Conservation (phyloP, 2,888 invertebrate species). For the Megamerina dolium region DNA sequence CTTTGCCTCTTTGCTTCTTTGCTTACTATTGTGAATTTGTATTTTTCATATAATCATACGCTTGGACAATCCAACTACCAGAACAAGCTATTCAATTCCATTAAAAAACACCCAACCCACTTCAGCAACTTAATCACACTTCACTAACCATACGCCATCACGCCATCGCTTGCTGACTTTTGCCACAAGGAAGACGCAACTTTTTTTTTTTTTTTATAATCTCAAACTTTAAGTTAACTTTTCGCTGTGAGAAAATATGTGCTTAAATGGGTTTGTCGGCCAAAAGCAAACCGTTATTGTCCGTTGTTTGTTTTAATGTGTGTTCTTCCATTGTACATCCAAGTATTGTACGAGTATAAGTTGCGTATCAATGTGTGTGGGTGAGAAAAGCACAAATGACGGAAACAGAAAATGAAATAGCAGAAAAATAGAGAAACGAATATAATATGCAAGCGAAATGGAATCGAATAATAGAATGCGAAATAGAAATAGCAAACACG, state of each 20-base stretch:
- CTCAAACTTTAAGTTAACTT: constrained; percentile 5
- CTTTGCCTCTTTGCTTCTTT: not conserved
- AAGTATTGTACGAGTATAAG: no score
- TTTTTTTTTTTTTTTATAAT: no score
- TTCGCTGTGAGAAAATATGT: not conserved
- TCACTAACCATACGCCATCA: not conserved
- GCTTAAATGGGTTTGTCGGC: not conserved
- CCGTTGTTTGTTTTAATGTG: not conserved
- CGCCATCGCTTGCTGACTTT: no score
- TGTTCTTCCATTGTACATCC: not conserved
- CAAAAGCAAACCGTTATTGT: not conserved
- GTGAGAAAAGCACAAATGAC: not conserved
- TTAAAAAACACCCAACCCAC: not conserved
- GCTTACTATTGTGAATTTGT: no score
- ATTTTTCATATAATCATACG: not conserved
- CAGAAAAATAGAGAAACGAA: not conserved
- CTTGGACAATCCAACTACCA: no score
- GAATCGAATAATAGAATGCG: no score
- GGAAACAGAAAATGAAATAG: constrained; percentile 7
- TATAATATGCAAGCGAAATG: not conserved
- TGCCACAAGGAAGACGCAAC: no score
- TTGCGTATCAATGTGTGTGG: constrained; percentile 1
- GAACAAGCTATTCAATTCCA: not conserved
- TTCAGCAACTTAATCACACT: not conserved
- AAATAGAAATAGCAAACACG: constrained; percentile 11